Conservation (phyloP, 2,888 invertebrate genomes). For the Himalopsyche tibetana region DNA sequence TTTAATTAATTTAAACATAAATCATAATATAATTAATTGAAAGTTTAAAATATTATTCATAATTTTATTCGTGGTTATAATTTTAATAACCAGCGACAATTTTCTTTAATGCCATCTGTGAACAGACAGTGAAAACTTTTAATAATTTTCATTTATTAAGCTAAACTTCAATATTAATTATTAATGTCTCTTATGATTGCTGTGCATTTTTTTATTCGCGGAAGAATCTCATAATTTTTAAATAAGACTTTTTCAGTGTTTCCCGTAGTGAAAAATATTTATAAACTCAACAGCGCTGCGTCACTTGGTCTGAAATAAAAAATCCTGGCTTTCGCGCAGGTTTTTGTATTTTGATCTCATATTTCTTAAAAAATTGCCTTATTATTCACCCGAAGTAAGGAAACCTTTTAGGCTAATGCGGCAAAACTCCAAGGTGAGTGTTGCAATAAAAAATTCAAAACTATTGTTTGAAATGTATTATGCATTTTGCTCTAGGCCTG, state of each 20-base stretch:
- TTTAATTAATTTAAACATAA: too few species aligned
- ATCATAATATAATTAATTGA: too few species aligned
- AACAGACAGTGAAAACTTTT: background rate
- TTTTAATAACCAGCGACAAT: background rate
- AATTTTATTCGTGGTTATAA: too few species aligned
- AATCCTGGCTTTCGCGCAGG: constrained; percentile 10
- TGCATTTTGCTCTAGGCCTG: constrained; percentile 28
- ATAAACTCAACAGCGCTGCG: background rate
- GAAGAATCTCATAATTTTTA: background rate
- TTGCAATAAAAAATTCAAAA: constrained; percentile 46
- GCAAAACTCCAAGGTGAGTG: constrained; percentile 26
- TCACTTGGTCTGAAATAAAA: background rate
- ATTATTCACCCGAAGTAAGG: constrained; percentile 22
- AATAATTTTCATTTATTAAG: background rate
- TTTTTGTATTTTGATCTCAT: constrained; percentile 17
- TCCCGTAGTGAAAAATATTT: too few species aligned
- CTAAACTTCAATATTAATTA: background rate
- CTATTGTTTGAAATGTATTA: constrained; percentile 44
- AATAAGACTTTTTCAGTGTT: too few species aligned
- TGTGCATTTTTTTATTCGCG: background rate
- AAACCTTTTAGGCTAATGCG: constrained; percentile 34
- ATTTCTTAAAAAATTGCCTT: constrained; percentile 32
- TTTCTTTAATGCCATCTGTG: background rate
- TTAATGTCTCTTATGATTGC: background rate
- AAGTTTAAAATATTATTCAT: too few species aligned